Conservation (phyloP, 2,113 vertebrate species). For the Anguilla rostrata region DNA sequence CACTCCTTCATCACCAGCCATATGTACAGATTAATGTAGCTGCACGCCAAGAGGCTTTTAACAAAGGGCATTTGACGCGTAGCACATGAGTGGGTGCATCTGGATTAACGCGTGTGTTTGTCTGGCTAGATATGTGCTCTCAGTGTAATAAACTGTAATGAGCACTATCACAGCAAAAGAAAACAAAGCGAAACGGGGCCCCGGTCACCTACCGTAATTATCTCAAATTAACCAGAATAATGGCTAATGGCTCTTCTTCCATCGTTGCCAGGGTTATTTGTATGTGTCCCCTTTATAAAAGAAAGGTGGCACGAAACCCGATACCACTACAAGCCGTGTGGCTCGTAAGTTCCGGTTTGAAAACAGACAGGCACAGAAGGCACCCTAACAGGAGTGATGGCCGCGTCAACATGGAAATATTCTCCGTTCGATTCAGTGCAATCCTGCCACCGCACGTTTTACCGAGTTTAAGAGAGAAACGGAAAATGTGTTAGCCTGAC, state of each 20-base stretch:
- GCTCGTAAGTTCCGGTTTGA: conserved; percentile 17
- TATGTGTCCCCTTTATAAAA: conserved; percentile 19
- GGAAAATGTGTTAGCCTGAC: too few species aligned
- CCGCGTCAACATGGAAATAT: neutral
- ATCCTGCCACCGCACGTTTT: too few species aligned
- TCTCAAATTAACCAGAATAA: conserved; percentile 32
- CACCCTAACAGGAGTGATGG: neutral
- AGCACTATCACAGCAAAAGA: conserved; percentile 39
- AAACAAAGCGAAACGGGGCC: conserved; percentile 47
- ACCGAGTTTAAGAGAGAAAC: too few species aligned
- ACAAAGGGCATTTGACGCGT: neutral
- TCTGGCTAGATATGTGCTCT: neutral
- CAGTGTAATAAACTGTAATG: neutral
- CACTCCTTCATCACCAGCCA: neutral
- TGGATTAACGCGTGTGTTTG: neutral
- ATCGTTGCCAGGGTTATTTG: conserved; percentile 54
- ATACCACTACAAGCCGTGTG: conserved; percentile 44
- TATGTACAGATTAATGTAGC: neutral
- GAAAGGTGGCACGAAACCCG: conserved; percentile 17
- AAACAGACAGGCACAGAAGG: neutral
- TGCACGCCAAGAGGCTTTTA: conserved; percentile 22
- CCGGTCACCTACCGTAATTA: conserved; percentile 49
- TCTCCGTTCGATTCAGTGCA: neutral
- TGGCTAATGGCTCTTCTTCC: neutral
- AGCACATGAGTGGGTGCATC: conserved; percentile 9